Percentiles rank a stretch among this genome's conserved stretches.
Evolutionary conservation across 37 sponge, comb jelly and placozoan species (phyloP).

Genomic region (Aplysina aerophoba): DNA sequence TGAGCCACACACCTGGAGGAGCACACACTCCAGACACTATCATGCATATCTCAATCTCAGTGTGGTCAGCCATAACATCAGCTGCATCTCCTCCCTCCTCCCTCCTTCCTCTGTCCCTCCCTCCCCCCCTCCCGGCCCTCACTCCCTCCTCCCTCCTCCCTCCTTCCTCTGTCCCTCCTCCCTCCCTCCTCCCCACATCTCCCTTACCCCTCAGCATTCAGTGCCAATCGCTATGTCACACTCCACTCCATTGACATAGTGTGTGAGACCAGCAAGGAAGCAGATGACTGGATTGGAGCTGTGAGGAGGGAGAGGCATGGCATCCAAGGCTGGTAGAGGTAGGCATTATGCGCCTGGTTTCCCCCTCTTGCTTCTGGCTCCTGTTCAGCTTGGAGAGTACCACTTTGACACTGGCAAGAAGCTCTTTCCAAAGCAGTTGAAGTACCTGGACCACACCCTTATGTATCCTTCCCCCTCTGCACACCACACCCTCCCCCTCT

Average conservation of each 20-base stretch:
- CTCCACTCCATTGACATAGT: conserved; percentile 74
- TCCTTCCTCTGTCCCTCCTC: too few relatives aligned
- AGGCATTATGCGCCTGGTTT: neutral
- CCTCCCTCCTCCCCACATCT: too few relatives aligned
- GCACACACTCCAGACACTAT: too few relatives aligned
- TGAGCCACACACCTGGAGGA: too few relatives aligned
- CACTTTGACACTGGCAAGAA: conserved; percentile 20
- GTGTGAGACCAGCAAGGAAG: conserved; percentile 59
- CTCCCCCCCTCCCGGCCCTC: too few relatives aligned
- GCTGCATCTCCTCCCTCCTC: too few relatives aligned
- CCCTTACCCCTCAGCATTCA: neutral
- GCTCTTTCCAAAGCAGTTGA: conserved; percentile 13
- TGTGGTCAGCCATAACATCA: too few relatives aligned
- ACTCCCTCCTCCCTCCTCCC: too few relatives aligned
- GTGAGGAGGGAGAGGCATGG: conserved; percentile 36
- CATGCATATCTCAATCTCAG: too few relatives aligned
- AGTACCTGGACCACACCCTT: conserved; percentile 19
- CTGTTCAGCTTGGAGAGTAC: neutral
- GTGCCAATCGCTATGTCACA: conserved; percentile 42
- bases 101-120: too few relatives aligned
- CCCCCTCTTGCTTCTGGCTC: neutral
- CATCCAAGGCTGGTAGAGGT: neutral
- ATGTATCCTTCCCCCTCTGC: neutral
- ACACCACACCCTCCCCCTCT: neutral
- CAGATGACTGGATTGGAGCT: conserved; percentile 66